These are phyloP conservation scores for Cirrhinus molitorella DNA, from an alignment of 2,797 vertebrate species.

Conservation along the genomic window DNA sequence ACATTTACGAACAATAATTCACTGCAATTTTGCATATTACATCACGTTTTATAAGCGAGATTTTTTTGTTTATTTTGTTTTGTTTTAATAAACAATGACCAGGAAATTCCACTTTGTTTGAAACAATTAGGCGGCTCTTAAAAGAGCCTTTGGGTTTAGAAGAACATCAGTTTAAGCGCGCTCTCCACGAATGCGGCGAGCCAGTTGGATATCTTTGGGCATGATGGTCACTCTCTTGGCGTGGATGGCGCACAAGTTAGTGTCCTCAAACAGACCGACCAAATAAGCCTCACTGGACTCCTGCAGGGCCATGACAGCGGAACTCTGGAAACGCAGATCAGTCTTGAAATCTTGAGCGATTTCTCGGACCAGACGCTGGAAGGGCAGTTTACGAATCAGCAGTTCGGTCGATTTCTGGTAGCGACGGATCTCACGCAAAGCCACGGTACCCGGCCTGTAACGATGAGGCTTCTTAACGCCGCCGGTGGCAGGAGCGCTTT, in stretches of 20 bases:
- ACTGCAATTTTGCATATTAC: no score
- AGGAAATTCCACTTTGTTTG: background rate
- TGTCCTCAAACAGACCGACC: no score
- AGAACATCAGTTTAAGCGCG: background rate
- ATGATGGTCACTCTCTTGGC: background rate
- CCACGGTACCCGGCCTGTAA: slow-evolving; percentile 82
- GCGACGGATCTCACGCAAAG: slow-evolving; percentile 88
- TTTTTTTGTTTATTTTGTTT: no score
- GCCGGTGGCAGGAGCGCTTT: slow-evolving; percentile 88
- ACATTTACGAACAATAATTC: no score
- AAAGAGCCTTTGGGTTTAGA: slow-evolving; percentile 62
- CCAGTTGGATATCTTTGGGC: no score
- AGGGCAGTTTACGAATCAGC: slow-evolving; percentile 85
- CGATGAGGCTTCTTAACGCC: slow-evolving; percentile 77
- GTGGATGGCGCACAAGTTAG: background rate
- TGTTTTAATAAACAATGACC: no score
- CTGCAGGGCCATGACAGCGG: slow-evolving; percentile 62
- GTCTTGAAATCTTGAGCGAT: slow-evolving; percentile 66
- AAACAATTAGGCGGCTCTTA: slow-evolving; percentile 58
- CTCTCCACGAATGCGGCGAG: no score
- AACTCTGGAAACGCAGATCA: slow-evolving; percentile 61
- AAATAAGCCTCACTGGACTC: background rate
- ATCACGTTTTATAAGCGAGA: no score
- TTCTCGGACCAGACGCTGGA: slow-evolving; percentile 63
- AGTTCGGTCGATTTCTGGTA: slow-evolving; percentile 92